Evolutionary conservation across 2,888 invertebrate species (phyloP).

Genomic region (Leucophora obtusa): DNA sequence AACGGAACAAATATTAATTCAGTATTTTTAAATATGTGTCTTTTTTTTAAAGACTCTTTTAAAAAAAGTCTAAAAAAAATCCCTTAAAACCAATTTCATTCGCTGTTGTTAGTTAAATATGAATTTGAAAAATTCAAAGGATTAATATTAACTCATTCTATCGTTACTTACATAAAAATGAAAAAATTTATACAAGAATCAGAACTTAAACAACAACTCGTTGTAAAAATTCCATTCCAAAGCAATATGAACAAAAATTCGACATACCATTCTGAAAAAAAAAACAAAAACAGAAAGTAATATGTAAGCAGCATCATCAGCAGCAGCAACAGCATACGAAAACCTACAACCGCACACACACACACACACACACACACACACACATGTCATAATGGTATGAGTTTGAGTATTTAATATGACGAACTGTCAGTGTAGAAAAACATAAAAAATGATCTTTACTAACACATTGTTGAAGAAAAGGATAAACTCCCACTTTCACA

Average conservation of each 20-base stretch:
- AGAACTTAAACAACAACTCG: constrained; percentile 56
- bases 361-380: neutral
- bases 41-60: too few species aligned
- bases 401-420: constrained; percentile 33
- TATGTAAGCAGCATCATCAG: neutral
- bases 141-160: constrained; percentile 42
- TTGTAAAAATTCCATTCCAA: constrained; percentile 70
- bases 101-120: constrained; percentile 16
- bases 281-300: neutral
- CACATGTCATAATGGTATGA: neutral
- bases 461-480: neutral
- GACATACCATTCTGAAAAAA: constrained; percentile 42
- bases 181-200: constrained; percentile 46
- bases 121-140: constrained; percentile 45
- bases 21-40: too few species aligned
- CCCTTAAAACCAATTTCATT: neutral
- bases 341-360: too few species aligned
- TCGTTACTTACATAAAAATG: constrained; percentile 12
- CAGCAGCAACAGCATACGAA: neutral
- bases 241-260: constrained; percentile 72
- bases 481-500: constrained; percentile 14
- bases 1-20: too few species aligned
- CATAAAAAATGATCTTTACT: constrained; percentile 22
- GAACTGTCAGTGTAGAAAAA: constrained; percentile 43
- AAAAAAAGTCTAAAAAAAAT: too few species aligned